Base-by-base conservation (phyloP, 1,140 invertebrate genomes). In the Drosophila repleta region DNA sequence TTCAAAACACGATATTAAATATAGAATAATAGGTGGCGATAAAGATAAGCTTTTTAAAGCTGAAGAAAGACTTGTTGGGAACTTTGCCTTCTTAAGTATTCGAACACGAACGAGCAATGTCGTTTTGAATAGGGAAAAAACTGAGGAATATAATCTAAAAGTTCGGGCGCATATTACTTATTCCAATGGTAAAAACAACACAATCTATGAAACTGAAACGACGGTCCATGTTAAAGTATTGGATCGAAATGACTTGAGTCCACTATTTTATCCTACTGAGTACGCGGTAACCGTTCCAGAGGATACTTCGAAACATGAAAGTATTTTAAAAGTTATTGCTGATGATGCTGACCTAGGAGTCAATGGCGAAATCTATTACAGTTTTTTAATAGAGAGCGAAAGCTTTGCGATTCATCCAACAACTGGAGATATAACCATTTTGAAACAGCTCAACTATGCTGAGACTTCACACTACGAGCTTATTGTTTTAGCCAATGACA, bases 291-390 rank as follows among this genome's bases (percentile, higher is more conserved):
- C 94, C n/a, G 95, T 99, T n/a, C 94, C 95, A 13, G 98, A 99
- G 92, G 97, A 99, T 90, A 95, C 95, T 49, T 95, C 97, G 3
- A 92, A 98, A 51, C 96, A 98, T 92, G 93, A 94, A 35, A 96
- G 94, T 76, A 94, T 97, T 48, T 90, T 96, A 4, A 94, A 93
- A 80, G 96, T 97, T 18, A 94, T 94, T 11, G 98, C 98, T 0
- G 97, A 97, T 82, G 98, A 99, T 92, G 97, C 98, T 6, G 98
- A 99, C 92, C 93, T 98, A 10, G 98, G 98, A 0, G 94, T 96
- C 51, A 99, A 99, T 91, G 97, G 97, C 2, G 97, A 99, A 93
- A 97, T 99, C 76, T 99, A 99, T 92, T 99, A 99, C 91, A 98
- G 96, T 92, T 96, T 99, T 76, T 93, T 94, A n/a, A 94, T 97